Evolutionary conservation across 2,888 invertebrate genomes (phyloP).

Genomic region (Fabriciana adippe): DNA sequence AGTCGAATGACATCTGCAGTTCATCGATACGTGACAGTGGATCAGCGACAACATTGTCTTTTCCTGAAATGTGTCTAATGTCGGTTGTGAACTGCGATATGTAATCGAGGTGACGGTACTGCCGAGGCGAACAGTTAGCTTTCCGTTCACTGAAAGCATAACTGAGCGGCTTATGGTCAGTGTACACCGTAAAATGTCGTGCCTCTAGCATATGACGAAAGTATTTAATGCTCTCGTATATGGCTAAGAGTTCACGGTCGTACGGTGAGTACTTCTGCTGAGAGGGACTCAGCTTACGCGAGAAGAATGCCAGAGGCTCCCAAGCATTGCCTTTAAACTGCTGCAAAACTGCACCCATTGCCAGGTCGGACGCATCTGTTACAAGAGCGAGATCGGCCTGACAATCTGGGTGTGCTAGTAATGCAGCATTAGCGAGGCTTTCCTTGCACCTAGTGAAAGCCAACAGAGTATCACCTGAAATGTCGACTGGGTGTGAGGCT

Average conservation of each 20-base stretch:
- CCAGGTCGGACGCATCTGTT: constrained; percentile 41
- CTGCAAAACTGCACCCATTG: background rate
- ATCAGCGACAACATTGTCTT: constrained; percentile 54
- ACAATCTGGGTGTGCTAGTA: constrained; percentile 48
- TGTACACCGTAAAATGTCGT: constrained; percentile 27
- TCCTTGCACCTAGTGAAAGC: constrained; percentile 47
- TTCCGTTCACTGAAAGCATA: constrained; percentile 49
- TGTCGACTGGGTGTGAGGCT: constrained; percentile 44
- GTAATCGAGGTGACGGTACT: constrained; percentile 49
- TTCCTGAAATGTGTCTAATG: constrained; percentile 49
- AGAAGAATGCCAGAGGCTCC: constrained; percentile 47
- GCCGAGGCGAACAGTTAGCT: constrained; percentile 51
- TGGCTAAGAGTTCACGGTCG: constrained; percentile 13
- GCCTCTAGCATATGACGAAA: constrained; percentile 22
- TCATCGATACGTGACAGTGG: constrained; percentile 48
- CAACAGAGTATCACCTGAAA: constrained; percentile 35
- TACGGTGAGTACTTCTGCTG: constrained; percentile 26
- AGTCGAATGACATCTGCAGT: constrained; percentile 41
- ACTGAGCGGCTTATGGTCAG: constrained; percentile 48
- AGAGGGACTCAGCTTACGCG: constrained; percentile 15
- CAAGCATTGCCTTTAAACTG: constrained; percentile 43
- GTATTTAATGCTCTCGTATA: constrained; percentile 19
- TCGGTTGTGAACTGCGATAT: constrained; percentile 55
- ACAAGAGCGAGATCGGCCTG: constrained; percentile 46
- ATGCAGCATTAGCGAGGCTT: constrained; percentile 44